A percentile compares a stretch with the other conserved stretches of the same genome.
phyloP scores from a whole-genome alignment of 2,113 vertebrate species.

The Uropsilus gracilis region DNA sequence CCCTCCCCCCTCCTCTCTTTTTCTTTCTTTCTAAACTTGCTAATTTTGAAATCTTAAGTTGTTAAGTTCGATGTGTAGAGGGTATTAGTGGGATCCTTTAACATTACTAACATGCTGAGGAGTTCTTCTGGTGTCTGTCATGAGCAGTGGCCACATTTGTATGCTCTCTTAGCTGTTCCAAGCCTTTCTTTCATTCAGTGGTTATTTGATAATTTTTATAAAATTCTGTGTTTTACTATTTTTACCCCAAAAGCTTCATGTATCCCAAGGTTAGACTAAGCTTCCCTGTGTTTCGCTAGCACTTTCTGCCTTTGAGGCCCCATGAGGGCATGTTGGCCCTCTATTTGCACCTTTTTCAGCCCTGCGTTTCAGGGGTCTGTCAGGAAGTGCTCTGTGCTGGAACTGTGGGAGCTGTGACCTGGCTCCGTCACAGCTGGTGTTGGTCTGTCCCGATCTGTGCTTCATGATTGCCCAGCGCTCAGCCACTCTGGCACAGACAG shows the following conservation, averaged over 20 bases:
- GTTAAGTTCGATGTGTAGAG: not conserved
- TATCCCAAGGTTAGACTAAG: not conserved
- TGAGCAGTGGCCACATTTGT: no score
- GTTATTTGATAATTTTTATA: not conserved
- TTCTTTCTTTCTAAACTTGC: not conserved
- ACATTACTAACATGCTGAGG: not conserved
- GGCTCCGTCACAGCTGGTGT: not conserved
- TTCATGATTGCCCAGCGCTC: not conserved
- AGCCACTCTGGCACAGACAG: slow-evolving; percentile 60
- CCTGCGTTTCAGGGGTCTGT: not conserved
- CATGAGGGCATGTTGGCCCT: not conserved
- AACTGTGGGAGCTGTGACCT: not conserved
- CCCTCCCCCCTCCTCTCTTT: no score
- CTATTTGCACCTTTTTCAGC: not conserved
- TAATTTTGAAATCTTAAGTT: not conserved
- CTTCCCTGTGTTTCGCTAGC: not conserved
- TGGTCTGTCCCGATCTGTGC: not conserved
- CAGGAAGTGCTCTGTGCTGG: not conserved
- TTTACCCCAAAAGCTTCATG: not conserved
- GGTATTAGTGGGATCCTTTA: not conserved
- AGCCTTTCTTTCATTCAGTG: slow-evolving; percentile 2
- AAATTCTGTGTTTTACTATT: not conserved
- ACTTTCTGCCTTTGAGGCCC: not conserved
- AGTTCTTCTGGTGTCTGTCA: no score
- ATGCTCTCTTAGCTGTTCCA: no score